Conservation (phyloP, 2,888 invertebrate species). For the Drosophila antonietae region DNA sequence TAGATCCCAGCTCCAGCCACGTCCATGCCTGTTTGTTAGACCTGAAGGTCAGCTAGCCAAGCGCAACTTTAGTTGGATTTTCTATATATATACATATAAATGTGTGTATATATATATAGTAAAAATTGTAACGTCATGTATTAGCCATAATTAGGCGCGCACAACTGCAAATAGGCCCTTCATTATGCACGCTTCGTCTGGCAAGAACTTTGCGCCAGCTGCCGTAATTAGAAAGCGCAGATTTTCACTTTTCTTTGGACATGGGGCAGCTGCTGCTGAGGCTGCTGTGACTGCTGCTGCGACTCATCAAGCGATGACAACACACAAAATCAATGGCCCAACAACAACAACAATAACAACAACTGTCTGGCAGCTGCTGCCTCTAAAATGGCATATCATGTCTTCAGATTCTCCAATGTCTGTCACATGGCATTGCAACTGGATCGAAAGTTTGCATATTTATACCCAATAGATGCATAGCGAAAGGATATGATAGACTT, state of each 20-base stretch:
- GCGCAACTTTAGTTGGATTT: constrained; percentile 39
- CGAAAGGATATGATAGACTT: background rate
- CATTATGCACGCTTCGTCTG: constrained; percentile 73
- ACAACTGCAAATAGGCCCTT: constrained; percentile 48
- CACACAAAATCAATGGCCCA: constrained; percentile 63
- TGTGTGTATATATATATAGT: background rate
- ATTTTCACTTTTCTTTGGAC: constrained; percentile 72
- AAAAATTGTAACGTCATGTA: constrained; percentile 38
- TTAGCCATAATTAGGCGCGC: constrained; percentile 72
- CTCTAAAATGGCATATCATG: constrained; percentile 74
- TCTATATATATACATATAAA: background rate
- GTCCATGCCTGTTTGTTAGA: constrained; percentile 11
- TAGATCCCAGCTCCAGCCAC: constrained; percentile 25
- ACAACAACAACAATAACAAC: constrained; percentile 23
- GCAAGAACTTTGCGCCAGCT: constrained; percentile 45
- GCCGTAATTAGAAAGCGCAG: constrained; percentile 71
- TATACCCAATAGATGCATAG: constrained; percentile 10
- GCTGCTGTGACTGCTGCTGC: constrained; percentile 19
- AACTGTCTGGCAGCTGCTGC: constrained; percentile 37
- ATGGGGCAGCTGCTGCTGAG: constrained; percentile 28
- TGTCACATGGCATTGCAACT: constrained; percentile 70
- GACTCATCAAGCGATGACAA: constrained; percentile 65
- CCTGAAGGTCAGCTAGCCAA: constrained; percentile 57
- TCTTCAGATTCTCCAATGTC: constrained; percentile 55
- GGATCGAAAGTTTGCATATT: constrained; percentile 72